Base-by-base conservation (phyloP, 2,888 invertebrate species). In the Deroplatys truncata region DNA sequence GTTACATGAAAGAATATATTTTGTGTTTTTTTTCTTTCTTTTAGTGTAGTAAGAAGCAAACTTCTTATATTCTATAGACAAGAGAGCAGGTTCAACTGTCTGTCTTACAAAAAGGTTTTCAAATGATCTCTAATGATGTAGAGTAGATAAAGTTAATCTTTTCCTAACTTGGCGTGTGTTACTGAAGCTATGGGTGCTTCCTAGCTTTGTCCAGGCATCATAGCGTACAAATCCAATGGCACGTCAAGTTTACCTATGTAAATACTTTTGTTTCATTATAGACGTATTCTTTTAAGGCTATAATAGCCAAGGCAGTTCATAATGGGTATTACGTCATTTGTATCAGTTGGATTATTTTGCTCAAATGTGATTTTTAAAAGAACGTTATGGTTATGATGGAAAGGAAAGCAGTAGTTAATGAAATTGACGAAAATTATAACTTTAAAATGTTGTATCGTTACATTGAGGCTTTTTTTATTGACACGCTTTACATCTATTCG, bases 111-210 rank as follows among this genome's bases (percentile, higher is more conserved):
- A 28, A 90, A 89, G 84, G 90, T 90, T 89, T 92, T 92, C 92
- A 91, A 91, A 91, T 92, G 92, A 92, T 92, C 92, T 92, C 92
- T 91, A 90, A 91, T 9, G 90, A 90, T 90, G 90, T 90, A 90
- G 90, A 88, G 82, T 90, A 90, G 90, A 72, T 15, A 72, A 72
- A 72, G 56, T 72, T 72, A 72, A 72, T 72, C 56, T 72, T 72
- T 43, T 72, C 56, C 56, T 72, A 72, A 72, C 56, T 20, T 72
- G 56, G 7, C 56, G 56, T 72, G 56, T 72, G 16, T 72, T 72
- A 72, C 56, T 72, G 56, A 72, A 72, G 56, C 56, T 72, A 5
- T 72, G 16, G 56, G 3, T 72, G 25, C 56, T 25, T 20, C 25
- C 56, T 72, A 72, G 56, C 20, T 72, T 72, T 72, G 20, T 25